Evolutionary conservation across 2,797 vertebrate species (phyloP), one percentile per base, ranked within the genome.

Genomic region (Gymnoscopelus microlampas): DNA sequence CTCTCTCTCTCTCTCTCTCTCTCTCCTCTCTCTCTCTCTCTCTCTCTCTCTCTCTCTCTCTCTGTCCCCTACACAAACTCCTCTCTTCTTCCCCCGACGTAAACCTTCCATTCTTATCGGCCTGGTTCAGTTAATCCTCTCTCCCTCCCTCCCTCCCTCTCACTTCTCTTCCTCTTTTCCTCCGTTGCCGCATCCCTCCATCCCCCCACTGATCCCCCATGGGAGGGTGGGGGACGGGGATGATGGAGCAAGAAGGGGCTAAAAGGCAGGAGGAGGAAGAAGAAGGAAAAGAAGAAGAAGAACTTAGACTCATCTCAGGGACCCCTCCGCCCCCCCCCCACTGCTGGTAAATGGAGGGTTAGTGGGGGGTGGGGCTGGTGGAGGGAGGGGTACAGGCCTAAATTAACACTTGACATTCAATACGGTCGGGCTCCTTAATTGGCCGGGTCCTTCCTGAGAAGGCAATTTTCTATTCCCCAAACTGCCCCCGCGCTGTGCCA

Each of bases 351-450:
- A 89, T 77, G 78, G 83, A 80, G 78, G 86, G 39, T 44, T 6
- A 81, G 84, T 70, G 72, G 67, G 67, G 79, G 76, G 69, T 29
- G 1, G 62, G 73, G 62, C 26, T 44, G 73, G 73, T 10, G 93
- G 92, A 92, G 94, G 94, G 93, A 92, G 94, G 94, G 94, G 95
- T 94, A 93, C 94, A 95, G 95, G 96, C 94, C 96, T 97, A 98
- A 99, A 99, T 99, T 98, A 98, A 99, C 97, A 99, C 97, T 99
- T 98, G 97, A 99, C 97, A 99, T 99, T 99, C 97, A 99, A 99
- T 98, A 97, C 96, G 96, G 97, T 97, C 97, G 96, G 96, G 96
- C 39, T 95, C 95, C 96, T 97, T 99, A 99, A 98, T 99, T 99
- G 97, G 97, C 96, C 95, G 88, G 94, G 96, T 96, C 96, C 95